Base-by-base conservation (phyloP, 2,113 vertebrate genomes). In the Piliocolobus tephrosceles region DNA sequence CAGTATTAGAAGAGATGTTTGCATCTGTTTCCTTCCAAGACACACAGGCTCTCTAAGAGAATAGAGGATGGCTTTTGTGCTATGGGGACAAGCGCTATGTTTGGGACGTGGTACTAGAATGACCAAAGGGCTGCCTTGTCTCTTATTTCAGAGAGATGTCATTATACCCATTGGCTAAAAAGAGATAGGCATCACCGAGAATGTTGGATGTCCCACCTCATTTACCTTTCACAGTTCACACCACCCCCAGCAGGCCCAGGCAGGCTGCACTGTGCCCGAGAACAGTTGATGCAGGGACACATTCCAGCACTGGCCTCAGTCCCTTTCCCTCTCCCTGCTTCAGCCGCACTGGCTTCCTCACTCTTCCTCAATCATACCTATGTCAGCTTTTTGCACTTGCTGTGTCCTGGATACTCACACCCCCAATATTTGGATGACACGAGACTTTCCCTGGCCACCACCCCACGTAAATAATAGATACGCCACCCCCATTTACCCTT, bases 71-170 rank as follows among this genome's bases (percentile, higher is more conserved):
- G 64, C n/a, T 64, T 45, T 38, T 22, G 76, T 4, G 3, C 38
- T 10, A 10, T 0, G 0, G 58, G 78, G n/a, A n/a, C 32, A 70
- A 45, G 23, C 3, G 0, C 13, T 3, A 30, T 13, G 18, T 27
- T 76, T 89, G 55, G 2, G 38, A 64, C 3, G 23, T 30, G 27
- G 10, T 8, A 0, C 73, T 25, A 43, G 72, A 75, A 23, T 43
- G 66, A 35, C 55, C n/a, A 7, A 38, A 45, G 43, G 38, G 38
- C 84, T 83, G 45, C 57, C 47, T 76, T 25, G 86, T 52, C 68
- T 30, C 5, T 52, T 79, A 43, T 43, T 95, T 57, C 79, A 76
- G 27, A 87, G 70, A 52, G 47, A 93, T 73, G 35, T 32, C n/a
- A 40, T 82, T 38, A 73, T 10, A 50, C 45, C n/a, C 27, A 40